Percentiles rank a stretch among this genome's conserved stretches.
phyloP scores from a whole-genome alignment of 1,140 invertebrate species.

The Venustaconcha ellipsiformis region DNA sequence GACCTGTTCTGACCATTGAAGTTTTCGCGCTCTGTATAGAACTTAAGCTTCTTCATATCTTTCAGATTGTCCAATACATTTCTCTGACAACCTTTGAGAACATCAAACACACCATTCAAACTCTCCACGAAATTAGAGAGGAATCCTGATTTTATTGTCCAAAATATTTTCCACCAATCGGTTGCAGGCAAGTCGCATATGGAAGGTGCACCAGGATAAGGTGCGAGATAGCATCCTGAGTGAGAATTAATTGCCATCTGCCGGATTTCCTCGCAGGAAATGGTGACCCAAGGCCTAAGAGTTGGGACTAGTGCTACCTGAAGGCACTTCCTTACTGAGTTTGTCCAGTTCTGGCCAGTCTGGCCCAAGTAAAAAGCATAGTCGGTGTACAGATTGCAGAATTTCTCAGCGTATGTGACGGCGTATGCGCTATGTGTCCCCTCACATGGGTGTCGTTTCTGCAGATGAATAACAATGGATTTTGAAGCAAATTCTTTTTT shows the following conservation, averaged over 20 bases:
- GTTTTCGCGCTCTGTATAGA: neutral
- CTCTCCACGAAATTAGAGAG: neutral
- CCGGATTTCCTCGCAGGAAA: constrained; percentile 8
- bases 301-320: constrained; percentile 19
- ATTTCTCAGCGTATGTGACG: constrained; percentile 15
- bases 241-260: constrained; percentile 8
- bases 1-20: neutral
- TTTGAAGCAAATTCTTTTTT: neutral
- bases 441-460: neutral
- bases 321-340: constrained; percentile 19
- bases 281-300: constrained; percentile 1
- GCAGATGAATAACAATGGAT: neutral
- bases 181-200: constrained; percentile 5
- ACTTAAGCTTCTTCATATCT: neutral
- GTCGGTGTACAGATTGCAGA: constrained; percentile 14
- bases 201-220: neutral
- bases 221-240: constrained; percentile 7
- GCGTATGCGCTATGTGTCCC: constrained; percentile 6
- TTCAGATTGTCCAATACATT: neutral
- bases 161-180: constrained; percentile 8
- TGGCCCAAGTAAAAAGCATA: constrained; percentile 3
- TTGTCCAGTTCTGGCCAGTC: constrained; percentile 16
- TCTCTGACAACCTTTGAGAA: neutral
- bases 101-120: neutral
- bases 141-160: constrained; percentile 7